phyloP scores from a whole-genome alignment of 2,797 vertebrate species.

The Nasua narica region DNA sequence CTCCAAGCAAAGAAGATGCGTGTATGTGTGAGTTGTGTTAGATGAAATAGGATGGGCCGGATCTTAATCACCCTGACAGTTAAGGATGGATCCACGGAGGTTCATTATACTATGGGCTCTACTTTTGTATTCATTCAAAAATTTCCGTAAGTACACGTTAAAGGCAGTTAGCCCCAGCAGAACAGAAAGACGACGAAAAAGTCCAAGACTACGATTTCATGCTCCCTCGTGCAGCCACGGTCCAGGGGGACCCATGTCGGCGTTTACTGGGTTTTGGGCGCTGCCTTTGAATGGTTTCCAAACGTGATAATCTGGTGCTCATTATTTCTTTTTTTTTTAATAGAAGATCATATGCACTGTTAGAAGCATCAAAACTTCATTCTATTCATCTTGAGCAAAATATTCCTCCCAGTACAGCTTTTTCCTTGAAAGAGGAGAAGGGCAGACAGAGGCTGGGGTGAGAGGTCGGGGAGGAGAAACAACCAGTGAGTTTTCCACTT shows the following conservation, averaged over 20 bases:
- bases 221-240: background rate
- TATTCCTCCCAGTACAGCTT: constrained; percentile 86
- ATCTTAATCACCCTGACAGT: background rate
- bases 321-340: constrained; percentile 77
- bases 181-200: constrained; percentile 63
- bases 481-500: constrained; percentile 88
- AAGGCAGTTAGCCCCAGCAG: background rate
- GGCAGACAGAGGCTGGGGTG: constrained; percentile 10
- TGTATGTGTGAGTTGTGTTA: background rate
- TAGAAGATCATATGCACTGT: constrained; percentile 83
- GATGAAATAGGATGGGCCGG: background rate
- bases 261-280: constrained; percentile 56
- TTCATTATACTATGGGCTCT: background rate
- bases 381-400: constrained; percentile 87
- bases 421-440: constrained; percentile 79
- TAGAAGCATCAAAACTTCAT: constrained; percentile 88
- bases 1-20: background rate
- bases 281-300: constrained; percentile 73
- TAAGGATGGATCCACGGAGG: background rate
- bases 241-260: constrained; percentile 44
- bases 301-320: constrained; percentile 74
- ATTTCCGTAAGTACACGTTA: background rate
- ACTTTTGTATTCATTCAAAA: background rate
- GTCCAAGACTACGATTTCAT: constrained; percentile 2
- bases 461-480: constrained; percentile 65